Conservation (phyloP, 2,797 vertebrate genomes). For the Distichodus sexfasciatus region DNA sequence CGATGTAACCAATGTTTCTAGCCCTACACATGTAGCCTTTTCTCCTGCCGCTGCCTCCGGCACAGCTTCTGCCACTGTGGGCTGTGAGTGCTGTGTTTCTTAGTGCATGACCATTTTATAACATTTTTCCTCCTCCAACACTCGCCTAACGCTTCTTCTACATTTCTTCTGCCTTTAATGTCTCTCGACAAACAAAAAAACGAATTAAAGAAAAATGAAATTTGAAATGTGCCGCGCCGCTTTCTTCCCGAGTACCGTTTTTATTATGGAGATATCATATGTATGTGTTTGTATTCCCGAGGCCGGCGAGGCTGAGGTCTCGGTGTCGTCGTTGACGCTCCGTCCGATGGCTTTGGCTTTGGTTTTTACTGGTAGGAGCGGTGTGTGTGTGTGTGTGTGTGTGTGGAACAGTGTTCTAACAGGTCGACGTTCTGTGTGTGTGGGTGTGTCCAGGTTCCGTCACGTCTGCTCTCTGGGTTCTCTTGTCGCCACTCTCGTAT, state of each 20-base stretch:
- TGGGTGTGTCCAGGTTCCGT: conserved; percentile 69
- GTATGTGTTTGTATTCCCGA: conserved; percentile 82
- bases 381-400: too few relatives aligned
- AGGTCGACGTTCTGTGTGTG: conserved; percentile 63
- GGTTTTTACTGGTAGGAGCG: conserved; percentile 61
- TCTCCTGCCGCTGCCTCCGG: conserved; percentile 93
- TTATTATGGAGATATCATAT: conserved; percentile 69
- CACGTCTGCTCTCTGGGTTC: conserved; percentile 66
- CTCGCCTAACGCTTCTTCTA: conserved; percentile 92
- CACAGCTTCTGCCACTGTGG: conserved; percentile 99
- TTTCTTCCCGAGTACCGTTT: conserved; percentile 68
- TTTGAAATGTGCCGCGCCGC: conserved; percentile 69
- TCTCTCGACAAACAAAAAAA: conserved; percentile 65
- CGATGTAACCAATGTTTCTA: conserved; percentile 99
- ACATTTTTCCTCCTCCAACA: conserved; percentile 91
- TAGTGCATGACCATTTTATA: conserved; percentile 99
- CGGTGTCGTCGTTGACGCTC: conserved; percentile 69
- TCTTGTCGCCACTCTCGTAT: conserved; percentile 69
- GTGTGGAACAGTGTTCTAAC: too few relatives aligned
- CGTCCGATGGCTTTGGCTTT: conserved; percentile 75
- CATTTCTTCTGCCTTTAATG: conserved; percentile 90
- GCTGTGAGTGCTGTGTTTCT: conserved; percentile 99
- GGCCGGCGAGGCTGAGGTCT: conserved; percentile 79
- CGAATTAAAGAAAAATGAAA: conserved; percentile 13
- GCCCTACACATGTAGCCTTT: conserved; percentile 99